These are phyloP conservation scores for Hyperoplus immaculatus DNA, from an alignment of 2,797 vertebrate genomes.

Conservation along the genomic window DNA sequence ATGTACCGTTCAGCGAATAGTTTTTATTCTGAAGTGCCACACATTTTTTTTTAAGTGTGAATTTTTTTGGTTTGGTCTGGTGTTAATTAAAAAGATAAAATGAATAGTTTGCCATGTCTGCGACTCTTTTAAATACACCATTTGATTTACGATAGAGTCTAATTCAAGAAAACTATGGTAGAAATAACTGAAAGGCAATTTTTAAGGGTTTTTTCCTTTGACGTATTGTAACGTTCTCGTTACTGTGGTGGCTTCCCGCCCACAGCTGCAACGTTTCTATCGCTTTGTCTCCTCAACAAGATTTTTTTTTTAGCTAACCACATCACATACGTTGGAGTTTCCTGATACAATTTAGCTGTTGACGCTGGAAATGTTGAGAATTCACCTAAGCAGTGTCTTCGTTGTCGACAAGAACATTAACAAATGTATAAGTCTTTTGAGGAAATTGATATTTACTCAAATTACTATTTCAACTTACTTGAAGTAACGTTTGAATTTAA, in stretches of 20 bases:
- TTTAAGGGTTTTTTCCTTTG: constrained; percentile 5
- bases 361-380: background rate
- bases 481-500: background rate
- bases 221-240: constrained; percentile 31
- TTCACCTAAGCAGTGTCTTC: accelerated
- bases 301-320: constrained; percentile 23
- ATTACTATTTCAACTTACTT: constrained; percentile 48
- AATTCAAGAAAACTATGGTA: background rate
- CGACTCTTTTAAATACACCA: too few species aligned
- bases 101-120: accelerated
- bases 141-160: background rate
- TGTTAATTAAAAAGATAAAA: background rate
- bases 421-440: constrained; percentile 25
- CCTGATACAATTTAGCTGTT: background rate
- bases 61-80: background rate
- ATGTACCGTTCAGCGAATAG: background rate
- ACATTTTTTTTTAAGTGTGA: background rate
- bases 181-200: background rate
- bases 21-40: constrained; percentile 33
- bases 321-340: constrained; percentile 10
- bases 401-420: background rate
- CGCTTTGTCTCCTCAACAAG: constrained; percentile 76
- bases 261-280: constrained; percentile 66
- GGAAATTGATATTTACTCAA: background rate
- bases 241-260: constrained; percentile 77